phyloP scores from a whole-genome alignment of 2,888 invertebrate genomes.

The Cepaea hortensis region DNA sequence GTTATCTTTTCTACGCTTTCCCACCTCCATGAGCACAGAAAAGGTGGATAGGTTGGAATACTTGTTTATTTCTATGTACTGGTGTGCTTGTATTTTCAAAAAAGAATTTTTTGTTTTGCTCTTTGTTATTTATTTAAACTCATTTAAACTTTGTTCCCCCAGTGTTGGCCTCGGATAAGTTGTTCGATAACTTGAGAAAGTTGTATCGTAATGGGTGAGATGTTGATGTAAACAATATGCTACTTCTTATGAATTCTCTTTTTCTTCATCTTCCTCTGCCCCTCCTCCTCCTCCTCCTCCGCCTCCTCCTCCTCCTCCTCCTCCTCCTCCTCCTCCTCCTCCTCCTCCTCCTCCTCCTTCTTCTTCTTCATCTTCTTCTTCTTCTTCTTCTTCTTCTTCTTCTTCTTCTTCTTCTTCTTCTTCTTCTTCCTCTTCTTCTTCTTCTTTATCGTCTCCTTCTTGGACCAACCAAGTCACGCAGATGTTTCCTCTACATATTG shows the following conservation, averaged over 20 bases:
- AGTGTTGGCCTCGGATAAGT: too few species aligned
- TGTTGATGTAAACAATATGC: background rate
- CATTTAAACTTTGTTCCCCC: too few species aligned
- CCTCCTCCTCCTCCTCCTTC: constrained; percentile 1
- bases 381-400: background rate
- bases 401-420: background rate
- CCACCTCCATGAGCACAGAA: background rate
- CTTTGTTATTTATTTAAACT: too few species aligned
- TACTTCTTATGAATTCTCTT: background rate
- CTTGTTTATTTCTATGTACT: too few species aligned
- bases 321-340: background rate
- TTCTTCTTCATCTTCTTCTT: constrained; percentile 22
- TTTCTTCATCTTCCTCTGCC: background rate
- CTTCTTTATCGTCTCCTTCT: background rate
- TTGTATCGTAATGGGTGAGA: background rate
- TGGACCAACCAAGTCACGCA: too few species aligned
- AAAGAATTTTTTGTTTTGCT: too few species aligned
- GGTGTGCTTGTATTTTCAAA: too few species aligned
- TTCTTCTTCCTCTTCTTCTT: background rate
- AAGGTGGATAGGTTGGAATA: background rate
- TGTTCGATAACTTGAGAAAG: too few species aligned
- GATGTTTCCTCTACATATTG: too few species aligned
- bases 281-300: background rate
- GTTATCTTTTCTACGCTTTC: background rate
- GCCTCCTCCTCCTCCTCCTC: background rate